phyloP scores from a whole-genome alignment of 1,140 invertebrate genomes.

The Homarus americanus region DNA sequence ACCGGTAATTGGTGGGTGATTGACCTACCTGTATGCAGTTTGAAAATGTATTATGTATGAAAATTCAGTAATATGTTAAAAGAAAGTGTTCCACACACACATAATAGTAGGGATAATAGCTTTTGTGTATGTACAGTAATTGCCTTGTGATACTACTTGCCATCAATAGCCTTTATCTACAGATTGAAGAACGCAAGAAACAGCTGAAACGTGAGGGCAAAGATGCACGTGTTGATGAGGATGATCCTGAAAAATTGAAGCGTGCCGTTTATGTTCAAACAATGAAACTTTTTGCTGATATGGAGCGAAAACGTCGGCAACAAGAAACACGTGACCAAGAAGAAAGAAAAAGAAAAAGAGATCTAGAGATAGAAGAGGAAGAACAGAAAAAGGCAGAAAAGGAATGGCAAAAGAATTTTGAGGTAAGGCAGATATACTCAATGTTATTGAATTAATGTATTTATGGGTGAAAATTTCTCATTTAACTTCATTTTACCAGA shows the following conservation, averaged over 20 bases:
- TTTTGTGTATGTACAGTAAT: too few relatives aligned
- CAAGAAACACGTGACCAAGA: conserved; percentile 93
- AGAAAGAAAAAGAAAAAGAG: conserved; percentile 95
- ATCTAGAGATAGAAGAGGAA: conserved; percentile 95
- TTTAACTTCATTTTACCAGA: too few relatives aligned
- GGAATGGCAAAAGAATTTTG: conserved; percentile 99
- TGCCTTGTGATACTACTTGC: neutral
- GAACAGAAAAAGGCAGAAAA: conserved; percentile 92
- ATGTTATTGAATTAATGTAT: too few relatives aligned
- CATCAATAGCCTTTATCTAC: neutral
- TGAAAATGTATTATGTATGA: too few relatives aligned
- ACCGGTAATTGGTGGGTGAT: too few relatives aligned
- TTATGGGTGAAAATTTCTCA: too few relatives aligned
- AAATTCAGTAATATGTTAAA: too few relatives aligned
- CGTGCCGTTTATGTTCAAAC: conserved; percentile 98
- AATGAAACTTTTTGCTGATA: conserved; percentile 99
- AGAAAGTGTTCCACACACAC: too few relatives aligned
- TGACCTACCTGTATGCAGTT: too few relatives aligned
- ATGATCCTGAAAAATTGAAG: conserved; percentile 94
- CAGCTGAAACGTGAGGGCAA: conserved; percentile 94
- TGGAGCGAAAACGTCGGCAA: conserved; percentile 88
- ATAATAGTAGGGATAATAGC: too few relatives aligned
- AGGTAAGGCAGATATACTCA: too few relatives aligned
- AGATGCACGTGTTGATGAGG: conserved; percentile 90
- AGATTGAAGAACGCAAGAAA: conserved; percentile 96